A percentile compares a stretch with the other conserved stretches of the same genome.
These are phyloP conservation scores for Mormyrus proboscirostris DNA, from an alignment of 2,797 vertebrate genomes.

Conservation along the genomic window DNA sequence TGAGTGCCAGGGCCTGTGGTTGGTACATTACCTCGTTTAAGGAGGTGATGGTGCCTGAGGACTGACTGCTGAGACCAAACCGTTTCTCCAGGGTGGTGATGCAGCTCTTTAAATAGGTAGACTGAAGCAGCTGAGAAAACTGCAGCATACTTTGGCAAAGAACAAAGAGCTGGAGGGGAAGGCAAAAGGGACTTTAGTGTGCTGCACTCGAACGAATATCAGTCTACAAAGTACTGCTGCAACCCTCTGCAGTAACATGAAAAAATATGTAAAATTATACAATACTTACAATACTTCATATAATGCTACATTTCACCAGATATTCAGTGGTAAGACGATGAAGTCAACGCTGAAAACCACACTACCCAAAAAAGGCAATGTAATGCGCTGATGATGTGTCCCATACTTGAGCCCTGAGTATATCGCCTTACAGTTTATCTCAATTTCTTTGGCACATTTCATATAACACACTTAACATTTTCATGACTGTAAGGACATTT, in stretches of 20 bases:
- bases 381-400: background rate
- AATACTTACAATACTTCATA: background rate
- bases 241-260: background rate
- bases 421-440: background rate
- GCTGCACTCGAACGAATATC: background rate
- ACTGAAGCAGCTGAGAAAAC: constrained; percentile 68
- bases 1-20: background rate
- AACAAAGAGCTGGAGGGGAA: constrained; percentile 58
- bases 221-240: background rate
- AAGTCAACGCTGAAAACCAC: background rate
- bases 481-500: background rate
- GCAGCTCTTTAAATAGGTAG: constrained; percentile 70
- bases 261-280: background rate
- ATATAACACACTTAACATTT: too few species aligned
- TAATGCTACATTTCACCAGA: background rate
- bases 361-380: background rate
- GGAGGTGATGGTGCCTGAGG: constrained; percentile 68
- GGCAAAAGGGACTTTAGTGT: background rate
- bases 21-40: constrained; percentile 60
- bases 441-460: too few species aligned
- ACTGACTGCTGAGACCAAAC: constrained; percentile 67
- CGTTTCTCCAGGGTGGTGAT: constrained; percentile 70
- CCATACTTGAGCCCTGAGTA: background rate
- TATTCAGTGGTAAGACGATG: background rate
- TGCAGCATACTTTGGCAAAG: constrained; percentile 69